A percentile compares a stretch with the other conserved stretches of the same genome.
These are phyloP conservation scores for Rhinopomastus cyanomelas DNA, from an alignment of 2,113 vertebrate species.

Conservation along the genomic window DNA sequence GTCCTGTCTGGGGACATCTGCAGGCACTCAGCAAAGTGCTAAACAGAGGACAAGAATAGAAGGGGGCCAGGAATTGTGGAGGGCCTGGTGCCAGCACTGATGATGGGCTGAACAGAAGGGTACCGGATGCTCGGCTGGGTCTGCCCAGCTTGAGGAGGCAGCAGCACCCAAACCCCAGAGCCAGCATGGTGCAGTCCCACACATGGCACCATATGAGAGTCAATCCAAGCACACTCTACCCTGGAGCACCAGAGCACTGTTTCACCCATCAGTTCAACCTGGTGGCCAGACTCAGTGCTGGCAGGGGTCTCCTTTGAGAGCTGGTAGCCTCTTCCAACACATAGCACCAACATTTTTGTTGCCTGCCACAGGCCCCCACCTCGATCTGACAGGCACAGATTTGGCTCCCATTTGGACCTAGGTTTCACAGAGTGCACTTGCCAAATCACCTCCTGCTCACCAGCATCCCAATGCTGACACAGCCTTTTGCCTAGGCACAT, in stretches of 20 bases:
- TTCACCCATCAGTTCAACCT: not conserved
- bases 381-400: not conserved
- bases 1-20: not conserved
- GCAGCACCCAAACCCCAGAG: not conserved
- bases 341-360: not conserved
- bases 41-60: not conserved
- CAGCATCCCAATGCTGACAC: not conserved
- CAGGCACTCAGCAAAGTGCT: not conserved
- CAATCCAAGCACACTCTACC: not conserved
- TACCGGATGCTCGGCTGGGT: not conserved
- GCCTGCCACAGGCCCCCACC: not conserved
- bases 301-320: not conserved
- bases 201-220: not conserved
- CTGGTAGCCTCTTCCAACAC: not conserved
- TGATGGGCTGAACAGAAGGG: rapidly evolving
- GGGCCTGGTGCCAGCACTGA: not conserved
- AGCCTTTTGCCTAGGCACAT: not conserved
- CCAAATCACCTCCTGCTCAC: not conserved
- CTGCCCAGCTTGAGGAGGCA: not conserved
- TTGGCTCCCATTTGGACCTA: not conserved
- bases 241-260: not conserved
- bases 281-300: not conserved
- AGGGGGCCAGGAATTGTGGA: not conserved
- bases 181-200: rapidly evolving
- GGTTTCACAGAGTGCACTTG: not conserved